Conservation (phyloP, 2,113 vertebrate genomes). For the Rhodinocichla rosea region DNA sequence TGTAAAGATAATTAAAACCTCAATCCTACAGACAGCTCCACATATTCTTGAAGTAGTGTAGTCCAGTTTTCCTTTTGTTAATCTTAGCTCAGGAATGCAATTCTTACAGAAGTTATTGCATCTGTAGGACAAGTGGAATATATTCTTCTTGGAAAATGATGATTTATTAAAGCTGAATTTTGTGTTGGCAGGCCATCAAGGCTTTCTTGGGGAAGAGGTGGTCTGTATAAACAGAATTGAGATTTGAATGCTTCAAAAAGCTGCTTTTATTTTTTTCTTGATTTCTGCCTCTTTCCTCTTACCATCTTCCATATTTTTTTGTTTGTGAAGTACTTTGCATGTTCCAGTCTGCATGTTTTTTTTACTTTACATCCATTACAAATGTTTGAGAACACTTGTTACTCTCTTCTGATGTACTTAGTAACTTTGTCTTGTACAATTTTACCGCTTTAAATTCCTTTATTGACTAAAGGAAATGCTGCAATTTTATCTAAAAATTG, state of each 20-base stretch:
- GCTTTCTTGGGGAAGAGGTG: not conserved
- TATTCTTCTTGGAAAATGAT: not conserved
- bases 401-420: not conserved
- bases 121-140: not conserved
- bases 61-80: not conserved
- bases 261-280: conserved; percentile 27
- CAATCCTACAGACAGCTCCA: not conserved
- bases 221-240: not conserved
- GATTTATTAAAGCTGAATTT: not conserved
- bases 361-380: not conserved
- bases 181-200: not conserved
- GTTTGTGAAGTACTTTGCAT: conserved; percentile 20
- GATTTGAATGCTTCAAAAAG: conserved; percentile 47
- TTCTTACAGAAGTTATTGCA: not conserved
- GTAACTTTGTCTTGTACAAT: not conserved
- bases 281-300: not conserved
- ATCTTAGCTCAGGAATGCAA: not conserved
- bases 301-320: not conserved
- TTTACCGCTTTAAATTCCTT: not conserved
- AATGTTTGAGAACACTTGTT: not conserved
- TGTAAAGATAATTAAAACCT: not conserved
- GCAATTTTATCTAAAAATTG: not conserved
- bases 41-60: not conserved
- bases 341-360: not conserved
- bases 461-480: not conserved